phyloP scores from a whole-genome alignment of 23 tunicate genomes.

The Oikopleura vanhoeffeni region DNA sequence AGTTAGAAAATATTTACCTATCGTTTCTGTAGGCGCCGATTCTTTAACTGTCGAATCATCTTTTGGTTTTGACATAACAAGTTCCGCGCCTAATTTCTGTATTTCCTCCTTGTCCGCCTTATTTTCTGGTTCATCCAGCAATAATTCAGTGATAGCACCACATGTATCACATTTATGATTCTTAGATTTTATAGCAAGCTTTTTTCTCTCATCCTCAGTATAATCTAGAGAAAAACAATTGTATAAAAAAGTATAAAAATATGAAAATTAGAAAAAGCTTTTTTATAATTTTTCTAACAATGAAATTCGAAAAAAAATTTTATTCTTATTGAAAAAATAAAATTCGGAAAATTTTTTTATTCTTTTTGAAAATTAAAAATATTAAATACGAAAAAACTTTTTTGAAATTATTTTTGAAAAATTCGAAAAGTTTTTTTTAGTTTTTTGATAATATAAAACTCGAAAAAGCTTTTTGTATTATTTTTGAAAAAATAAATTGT shows the following conservation, averaged over 20 bases:
- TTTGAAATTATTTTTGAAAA: no score
- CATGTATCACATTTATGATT: slow-evolving; percentile 35
- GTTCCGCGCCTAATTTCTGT: slow-evolving; percentile 45
- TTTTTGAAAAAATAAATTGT: no score
- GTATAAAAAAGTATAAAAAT: not conserved
- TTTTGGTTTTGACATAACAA: slow-evolving; percentile 43
- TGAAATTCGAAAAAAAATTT: no score
- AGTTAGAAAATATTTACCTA: not conserved
- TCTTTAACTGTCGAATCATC: not conserved
- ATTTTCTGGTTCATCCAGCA: slow-evolving; percentile 17
- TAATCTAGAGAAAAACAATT: slow-evolving; percentile 37
- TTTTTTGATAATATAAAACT: no score
- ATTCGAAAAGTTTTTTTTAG: no score
- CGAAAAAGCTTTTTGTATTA: no score
- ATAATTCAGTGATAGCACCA: slow-evolving; percentile 26
- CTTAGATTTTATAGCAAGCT: slow-evolving; percentile 37
- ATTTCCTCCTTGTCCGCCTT: slow-evolving; percentile 27
- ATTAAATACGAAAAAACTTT: no score
- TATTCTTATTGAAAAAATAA: no score
- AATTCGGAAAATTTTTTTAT: no score
- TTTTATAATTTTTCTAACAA: no score
- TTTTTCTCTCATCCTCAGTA: slow-evolving; percentile 60
- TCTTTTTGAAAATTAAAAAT: no score
- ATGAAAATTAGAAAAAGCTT: no score
- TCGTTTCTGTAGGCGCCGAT: not conserved